Percentiles rank a stretch among this genome's conserved stretches.
These are phyloP conservation scores for Physella acuta DNA, from an alignment of 1,140 invertebrate species.

Conservation along the genomic window DNA sequence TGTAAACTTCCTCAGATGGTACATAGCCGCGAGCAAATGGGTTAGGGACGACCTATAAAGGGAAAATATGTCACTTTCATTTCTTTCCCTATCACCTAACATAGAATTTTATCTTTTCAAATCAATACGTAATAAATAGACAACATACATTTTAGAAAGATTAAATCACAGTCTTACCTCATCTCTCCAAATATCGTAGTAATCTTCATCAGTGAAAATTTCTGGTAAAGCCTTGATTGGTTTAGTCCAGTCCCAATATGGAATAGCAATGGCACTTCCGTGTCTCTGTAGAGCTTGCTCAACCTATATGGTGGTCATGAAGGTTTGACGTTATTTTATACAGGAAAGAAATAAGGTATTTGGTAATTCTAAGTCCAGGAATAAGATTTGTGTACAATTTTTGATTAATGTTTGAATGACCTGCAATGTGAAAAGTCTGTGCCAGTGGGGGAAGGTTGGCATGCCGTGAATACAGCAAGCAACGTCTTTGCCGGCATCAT, in stretches of 20 bases:
- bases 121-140: too few species aligned
- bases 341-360: too few species aligned
- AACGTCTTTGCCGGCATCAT: background rate
- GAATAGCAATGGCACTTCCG: constrained; percentile 23
- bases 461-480: constrained; percentile 34
- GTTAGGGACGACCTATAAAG: constrained; percentile 22
- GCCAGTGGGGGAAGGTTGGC: constrained; percentile 38
- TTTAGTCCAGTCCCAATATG: constrained; percentile 32
- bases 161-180: background rate
- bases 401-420: too few species aligned
- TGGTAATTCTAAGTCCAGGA: too few species aligned
- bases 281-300: too few species aligned
- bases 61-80: background rate
- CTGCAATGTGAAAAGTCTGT: constrained; percentile 32
- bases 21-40: constrained; percentile 30
- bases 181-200: constrained; percentile 22
- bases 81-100: background rate
- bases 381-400: too few species aligned
- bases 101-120: background rate
- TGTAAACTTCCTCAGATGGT: constrained; percentile 13
- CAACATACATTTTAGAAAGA: too few species aligned
- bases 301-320: constrained; percentile 13
- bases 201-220: constrained; percentile 16
- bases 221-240: constrained; percentile 22
- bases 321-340: too few species aligned